Base-by-base conservation (phyloP, 64 coral and sea anemone species). In the Pachyseris speciosa region DNA sequence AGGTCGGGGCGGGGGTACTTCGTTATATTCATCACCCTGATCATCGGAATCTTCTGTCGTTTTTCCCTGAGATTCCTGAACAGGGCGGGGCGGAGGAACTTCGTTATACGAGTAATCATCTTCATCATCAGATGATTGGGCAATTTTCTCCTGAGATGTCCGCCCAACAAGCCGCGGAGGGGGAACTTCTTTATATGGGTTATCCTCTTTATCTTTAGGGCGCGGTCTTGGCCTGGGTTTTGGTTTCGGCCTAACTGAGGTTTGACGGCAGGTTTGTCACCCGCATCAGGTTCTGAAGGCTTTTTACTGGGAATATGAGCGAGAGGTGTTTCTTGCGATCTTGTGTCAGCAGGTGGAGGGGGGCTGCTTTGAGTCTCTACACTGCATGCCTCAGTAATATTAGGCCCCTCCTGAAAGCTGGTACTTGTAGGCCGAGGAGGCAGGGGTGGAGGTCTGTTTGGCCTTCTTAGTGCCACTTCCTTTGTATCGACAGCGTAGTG, bases 171-270 rank as follows among this genome's bases (percentile, higher is more conserved):
- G 20, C 27, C 22, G 20, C 16, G 58, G 58, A 4, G 11, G n/a
- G 58, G 22, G 22, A 25, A 71, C 67, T 39, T 71, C 28, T 4
- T 67, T 22, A 71, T n/a, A 34, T 20, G 3, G n/a, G 9, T 64
- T n/a, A 64, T 64, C 59, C 7, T 57, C 3, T 16, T 20, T 57
- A 20, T 57, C 19, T 40, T 81, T 81, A 25, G 53, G 51, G 77
- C 52, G 77, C 26, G 77, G 53, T 81, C 36, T 81, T 61, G 77
- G 77, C 77, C 34, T 76, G 2, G 73, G 73, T 76, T 76, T 81
- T 16, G 77, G 52, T 27, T 81, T 81, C 2, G 77, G 77, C 33
- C 63, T 81, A 53, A 79, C 28, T 79, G 28, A 9, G 75, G 75
- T 79, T 79, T 79, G 12, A 17, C 4, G 20, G 10, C 50, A 6